Base-by-base conservation (phyloP, 2,113 vertebrate species). In the Hydrolagus affinis region DNA sequence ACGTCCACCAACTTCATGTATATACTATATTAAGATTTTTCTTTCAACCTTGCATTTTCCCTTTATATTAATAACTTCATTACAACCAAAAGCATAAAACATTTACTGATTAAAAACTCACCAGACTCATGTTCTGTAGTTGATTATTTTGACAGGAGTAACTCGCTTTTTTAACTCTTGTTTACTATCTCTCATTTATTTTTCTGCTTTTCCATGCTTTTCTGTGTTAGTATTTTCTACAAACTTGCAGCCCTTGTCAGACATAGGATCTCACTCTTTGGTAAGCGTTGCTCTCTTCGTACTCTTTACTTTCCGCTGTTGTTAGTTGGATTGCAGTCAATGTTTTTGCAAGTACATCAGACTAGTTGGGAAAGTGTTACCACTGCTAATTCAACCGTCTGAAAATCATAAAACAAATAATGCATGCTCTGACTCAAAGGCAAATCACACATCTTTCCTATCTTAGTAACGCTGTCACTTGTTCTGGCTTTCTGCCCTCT, bases 211-310 rank as follows among this genome's bases (percentile, higher is more conserved):
- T 93, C 90, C 92, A 88, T 91, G 89, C 88, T 92, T 89, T 89
- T 30, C 91, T 90, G 93, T 70, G 85, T 85, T 86, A 99, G 98
- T 93, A 93, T 99, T 56, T 99, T 99, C 94, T 99, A 96, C 96
- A 99, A 99, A 95, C 95, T 99, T 91, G 98, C 97, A 90, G 96
- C 97, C 93, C 96, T 99, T 92, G 97, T 99, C 92, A 96, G 97
- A 94, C 97, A 99, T 94, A 96, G 98, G 93, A 99, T 99, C 92
- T 99, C 98, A 86, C 94, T 99, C 88, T 99, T 99, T 91, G 98
- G 98, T 99, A 96, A 99, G 97, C 73, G 19, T 70, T 4, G 32
- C 3, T 56, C 28, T 57, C 73, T 0, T 66, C 19, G 30, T 0
- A 32, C 15, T 66, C 25, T 83, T 32, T 11, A 30, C 57, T 25